Base-by-base conservation (phyloP, 1,140 invertebrate species). In the Drosophila azteca region DNA sequence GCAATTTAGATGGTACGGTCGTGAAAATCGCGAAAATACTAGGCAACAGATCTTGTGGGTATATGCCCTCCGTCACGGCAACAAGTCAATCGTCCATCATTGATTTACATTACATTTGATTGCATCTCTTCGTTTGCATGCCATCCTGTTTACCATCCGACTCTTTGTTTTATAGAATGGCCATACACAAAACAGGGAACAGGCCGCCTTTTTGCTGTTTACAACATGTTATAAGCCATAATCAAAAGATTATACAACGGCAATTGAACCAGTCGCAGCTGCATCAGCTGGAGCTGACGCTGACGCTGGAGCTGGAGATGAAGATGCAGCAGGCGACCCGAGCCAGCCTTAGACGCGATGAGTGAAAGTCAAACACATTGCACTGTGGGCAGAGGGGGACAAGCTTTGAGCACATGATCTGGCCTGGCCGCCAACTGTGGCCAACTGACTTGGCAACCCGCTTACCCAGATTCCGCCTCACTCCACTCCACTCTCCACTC, bases 371-470 rank as follows among this genome's bases (percentile, higher is more conserved):
- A 49, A 58, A 69, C 48, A 62, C 31, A 39, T 45, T 51, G 24
- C 24, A 26, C 39, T 26, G 41, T 13, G 43, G 20, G 58, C 22
- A 22, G 11, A 51, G 64, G 44, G 49, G 46, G 70, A 51, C 29
- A 58, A 62, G 45, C 53, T 50, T 54, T 66, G 44, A 74, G 60
- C 67, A 51, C 55, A 61, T 46, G 43, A 57, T 58, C 29, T 22
- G 29, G 57, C 58, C 29, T 26, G 39, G 17, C 66, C 63, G 35
- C 52, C 39, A 55, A 63, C 46, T 52, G 17, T 55, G 66, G 54
- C 67, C 78, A 73, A 81, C 73, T 81, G 73, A 77, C 78, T 81
- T 44, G 72, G 44, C 78, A 81, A 72, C 78, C 67, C 62, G 78
- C 78, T 81, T 81, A 81, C 78, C 78, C 78, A 81, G 67, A 81